These are phyloP conservation scores for Bellardia pandia DNA, from an alignment of 2,888 invertebrate genomes.

Conservation along the genomic window DNA sequence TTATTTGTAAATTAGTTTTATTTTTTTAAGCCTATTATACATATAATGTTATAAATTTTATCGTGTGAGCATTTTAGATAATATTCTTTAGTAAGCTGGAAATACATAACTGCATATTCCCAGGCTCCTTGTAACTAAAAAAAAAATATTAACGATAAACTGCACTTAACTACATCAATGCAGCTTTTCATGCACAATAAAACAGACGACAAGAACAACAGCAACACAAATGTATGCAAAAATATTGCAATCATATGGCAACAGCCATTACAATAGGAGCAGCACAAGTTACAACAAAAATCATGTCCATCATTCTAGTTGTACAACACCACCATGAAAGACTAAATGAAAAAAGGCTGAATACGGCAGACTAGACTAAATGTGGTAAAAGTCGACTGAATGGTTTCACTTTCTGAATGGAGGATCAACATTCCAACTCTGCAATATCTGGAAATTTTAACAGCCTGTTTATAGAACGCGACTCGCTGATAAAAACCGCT, in stretches of 20 bases:
- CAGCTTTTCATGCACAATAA: constrained; percentile 10
- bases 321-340: constrained; percentile 58
- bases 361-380: background rate
- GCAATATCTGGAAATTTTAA: too few species aligned
- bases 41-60: background rate
- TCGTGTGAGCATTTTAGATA: constrained; percentile 9
- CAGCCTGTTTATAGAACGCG: too few species aligned
- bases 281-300: constrained; percentile 55
- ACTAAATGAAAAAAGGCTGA: background rate
- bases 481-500: too few species aligned
- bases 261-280: constrained; percentile 38
- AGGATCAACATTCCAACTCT: too few species aligned
- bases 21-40: background rate
- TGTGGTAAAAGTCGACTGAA: background rate
- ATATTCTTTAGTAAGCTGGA: background rate
- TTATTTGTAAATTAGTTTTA: background rate
- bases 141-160: background rate
- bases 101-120: background rate
- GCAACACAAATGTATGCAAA: constrained; percentile 48
- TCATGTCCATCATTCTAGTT: constrained; percentile 45
- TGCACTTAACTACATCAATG: constrained; percentile 15
- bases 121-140: constrained; percentile 3
- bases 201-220: background rate
- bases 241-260: constrained; percentile 60
- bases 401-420: background rate